These are phyloP conservation scores for Pseudoips prasinana DNA, from an alignment of 2,888 invertebrate species.

Conservation along the genomic window DNA sequence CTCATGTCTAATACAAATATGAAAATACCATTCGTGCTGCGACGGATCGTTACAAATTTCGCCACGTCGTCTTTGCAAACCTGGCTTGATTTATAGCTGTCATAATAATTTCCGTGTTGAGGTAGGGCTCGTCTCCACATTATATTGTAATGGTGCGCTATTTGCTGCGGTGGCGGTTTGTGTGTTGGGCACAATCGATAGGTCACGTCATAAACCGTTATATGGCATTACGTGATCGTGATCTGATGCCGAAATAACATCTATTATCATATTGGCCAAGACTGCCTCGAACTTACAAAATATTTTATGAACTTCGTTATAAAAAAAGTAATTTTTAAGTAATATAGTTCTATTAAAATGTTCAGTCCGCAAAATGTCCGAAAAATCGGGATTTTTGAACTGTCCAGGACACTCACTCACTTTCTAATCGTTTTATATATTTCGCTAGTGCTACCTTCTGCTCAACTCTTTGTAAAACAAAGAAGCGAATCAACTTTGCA, in stretches of 20 bases:
- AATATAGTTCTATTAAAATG: no score
- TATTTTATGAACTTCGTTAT: no score
- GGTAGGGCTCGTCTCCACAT: conserved; percentile 59
- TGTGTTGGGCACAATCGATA: conserved; percentile 23
- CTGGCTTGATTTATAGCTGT: conserved; percentile 57
- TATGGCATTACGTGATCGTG: no score
- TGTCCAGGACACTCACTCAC: no score
- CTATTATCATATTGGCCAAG: neutral
- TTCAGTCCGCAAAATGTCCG: no score
- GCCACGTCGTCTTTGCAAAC: conserved; percentile 48
- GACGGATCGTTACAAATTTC: conserved; percentile 44
- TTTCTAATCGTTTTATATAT: no score
- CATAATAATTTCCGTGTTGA: conserved; percentile 71
- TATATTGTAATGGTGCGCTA: conserved; percentile 48
- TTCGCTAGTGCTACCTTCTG: no score
- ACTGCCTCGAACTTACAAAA: no score
- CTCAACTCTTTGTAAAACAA: no score
- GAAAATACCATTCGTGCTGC: conserved; percentile 14
- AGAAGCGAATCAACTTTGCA: conserved; percentile 14
- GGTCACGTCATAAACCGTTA: conserved; percentile 32
- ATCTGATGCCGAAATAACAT: no score
- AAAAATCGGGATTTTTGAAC: no score
- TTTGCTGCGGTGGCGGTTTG: conserved; percentile 40
- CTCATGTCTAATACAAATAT: conserved; percentile 8
- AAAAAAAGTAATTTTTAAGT: no score